Evolutionary conservation across 2,113 vertebrate species (phyloP), one percentile per base, ranked within the genome.

Genomic region (Pollachius pollachius): DNA sequence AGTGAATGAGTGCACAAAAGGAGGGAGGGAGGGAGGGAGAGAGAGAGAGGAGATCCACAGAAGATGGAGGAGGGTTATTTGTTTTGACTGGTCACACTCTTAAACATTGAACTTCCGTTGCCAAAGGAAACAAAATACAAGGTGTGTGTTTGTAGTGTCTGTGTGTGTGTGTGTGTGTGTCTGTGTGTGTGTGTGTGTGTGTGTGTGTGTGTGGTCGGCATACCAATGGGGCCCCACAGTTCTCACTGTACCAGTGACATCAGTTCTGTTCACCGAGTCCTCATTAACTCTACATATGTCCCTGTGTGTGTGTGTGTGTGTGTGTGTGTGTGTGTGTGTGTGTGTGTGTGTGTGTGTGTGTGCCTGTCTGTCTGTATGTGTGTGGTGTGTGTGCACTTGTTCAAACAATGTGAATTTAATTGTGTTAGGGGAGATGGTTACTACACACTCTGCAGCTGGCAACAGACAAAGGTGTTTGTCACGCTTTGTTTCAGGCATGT

Each of bases 191-290:
- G 68, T 67, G 52, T 77, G 65, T 74, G 59, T 23, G 61, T 70
- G 69, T 61, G 68, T 64, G 79, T 65, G 76, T 84, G 74, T 81
- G 82, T 85, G 84, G 77, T 68, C 81, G 81, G 83, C 81, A 86
- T 87, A 86, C 80, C 81, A 85, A 86, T 76, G 54, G 54, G 75
- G 80, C 74, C 76, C 78, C 76, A 48, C 75, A 60, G 78, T 85
- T 80, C 77, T 84, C 84, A 88, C 85, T 92, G 82, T 87, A 90
- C 84, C 84, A 83, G 70, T 90, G 87, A 86, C 89, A 89, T 84
- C 79, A 87, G 75, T 76, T 82, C 25, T 71, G 76, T 81, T 82
- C 72, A 72, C 74, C 72, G 63, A 76, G 75, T 71, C 79, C 81
- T 84, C 76, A 82, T 89, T 87, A 84, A 82, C 71, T 83, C 63